A percentile compares a stretch with the other conserved stretches of the same genome.
Evolutionary conservation across 2,797 vertebrate genomes (phyloP).

Genomic region (Manis javanica): DNA sequence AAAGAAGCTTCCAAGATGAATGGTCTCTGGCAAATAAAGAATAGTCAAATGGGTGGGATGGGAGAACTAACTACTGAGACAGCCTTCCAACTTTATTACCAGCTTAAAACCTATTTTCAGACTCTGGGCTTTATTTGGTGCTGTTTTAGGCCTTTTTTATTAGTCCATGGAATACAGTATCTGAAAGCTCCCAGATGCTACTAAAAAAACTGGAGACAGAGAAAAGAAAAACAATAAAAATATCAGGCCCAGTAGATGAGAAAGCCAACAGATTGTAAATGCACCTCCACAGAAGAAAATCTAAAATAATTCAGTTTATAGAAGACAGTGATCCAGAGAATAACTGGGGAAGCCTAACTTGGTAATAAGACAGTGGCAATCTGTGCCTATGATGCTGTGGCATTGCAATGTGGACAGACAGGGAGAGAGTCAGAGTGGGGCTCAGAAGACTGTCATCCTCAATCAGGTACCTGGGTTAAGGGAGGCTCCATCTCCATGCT

Average conservation of each 20-base stretch:
- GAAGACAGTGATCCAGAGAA: neutral
- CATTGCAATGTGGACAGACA: neutral
- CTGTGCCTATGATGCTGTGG: neutral
- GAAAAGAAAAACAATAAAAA: conserved; percentile 38
- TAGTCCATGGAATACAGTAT: neutral
- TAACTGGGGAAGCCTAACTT: neutral
- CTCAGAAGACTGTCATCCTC: neutral
- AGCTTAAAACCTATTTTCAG: conserved; percentile 52
- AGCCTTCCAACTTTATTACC: neutral
- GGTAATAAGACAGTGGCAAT: neutral
- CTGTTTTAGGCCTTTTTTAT: conserved; percentile 30
- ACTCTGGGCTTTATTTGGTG: conserved; percentile 6
- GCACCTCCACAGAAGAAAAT: neutral
- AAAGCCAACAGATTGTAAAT: neutral
- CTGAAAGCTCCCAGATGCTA: conserved; percentile 34
- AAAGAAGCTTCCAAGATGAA: neutral
- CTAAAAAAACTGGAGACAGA: conserved; percentile 30
- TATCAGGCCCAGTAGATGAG: neutral
- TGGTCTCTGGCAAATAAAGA: neutral
- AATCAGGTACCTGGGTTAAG: neutral
- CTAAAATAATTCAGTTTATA: neutral
- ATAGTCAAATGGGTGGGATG: neutral
- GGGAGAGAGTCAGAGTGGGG: fast-evolving
- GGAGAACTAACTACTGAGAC: neutral
- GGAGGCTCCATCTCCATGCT: neutral